Evolutionary conservation across 2,888 invertebrate species (phyloP).

Genomic region (Caenorhabditis sp.): DNA sequence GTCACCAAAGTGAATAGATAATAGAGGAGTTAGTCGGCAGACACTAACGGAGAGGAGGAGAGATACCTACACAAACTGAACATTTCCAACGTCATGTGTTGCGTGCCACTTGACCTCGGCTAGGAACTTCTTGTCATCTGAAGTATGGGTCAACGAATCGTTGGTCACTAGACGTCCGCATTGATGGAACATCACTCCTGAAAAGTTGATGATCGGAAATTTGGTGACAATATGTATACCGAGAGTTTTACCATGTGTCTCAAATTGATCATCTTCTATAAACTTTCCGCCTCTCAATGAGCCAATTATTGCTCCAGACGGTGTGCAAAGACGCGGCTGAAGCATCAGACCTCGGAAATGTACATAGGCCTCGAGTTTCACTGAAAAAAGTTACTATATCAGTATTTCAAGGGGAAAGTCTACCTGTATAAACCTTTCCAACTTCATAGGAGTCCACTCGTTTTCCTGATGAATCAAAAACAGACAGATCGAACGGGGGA

Average conservation of each 20-base stretch:
- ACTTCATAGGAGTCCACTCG: conserved; percentile 58
- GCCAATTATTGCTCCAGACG: conserved; percentile 73
- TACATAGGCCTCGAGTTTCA: conserved; percentile 69
- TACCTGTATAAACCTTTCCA: conserved; percentile 68
- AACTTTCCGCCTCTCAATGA: conserved; percentile 74
- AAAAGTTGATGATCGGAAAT: not conserved
- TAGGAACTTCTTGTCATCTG: conserved; percentile 75
- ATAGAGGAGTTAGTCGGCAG: not conserved
- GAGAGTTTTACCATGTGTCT: conserved; percentile 47
- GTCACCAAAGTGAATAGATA: conserved; percentile 32
- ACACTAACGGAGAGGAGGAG: conserved; percentile 9
- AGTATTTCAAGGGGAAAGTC: not conserved
- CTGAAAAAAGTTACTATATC: conserved; percentile 36
- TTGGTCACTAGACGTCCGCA: conserved; percentile 68
- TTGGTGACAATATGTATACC: too few species aligned
- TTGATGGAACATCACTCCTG: conserved; percentile 72
- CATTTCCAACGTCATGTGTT: conserved; percentile 71
- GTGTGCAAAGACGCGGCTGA: conserved; percentile 71
- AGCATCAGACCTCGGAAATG: conserved; percentile 75
- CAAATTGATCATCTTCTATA: conserved; percentile 67
- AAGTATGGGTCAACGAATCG: conserved; percentile 74
- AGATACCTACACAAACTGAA: conserved; percentile 75
- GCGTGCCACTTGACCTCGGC: conserved; percentile 74
- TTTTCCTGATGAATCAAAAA: conserved; percentile 63
- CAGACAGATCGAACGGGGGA: conserved; percentile 69